Evolutionary conservation across 1,140 invertebrate genomes (phyloP), one percentile per base, ranked within the genome.

Genomic region (Lepidurus couesii): DNA sequence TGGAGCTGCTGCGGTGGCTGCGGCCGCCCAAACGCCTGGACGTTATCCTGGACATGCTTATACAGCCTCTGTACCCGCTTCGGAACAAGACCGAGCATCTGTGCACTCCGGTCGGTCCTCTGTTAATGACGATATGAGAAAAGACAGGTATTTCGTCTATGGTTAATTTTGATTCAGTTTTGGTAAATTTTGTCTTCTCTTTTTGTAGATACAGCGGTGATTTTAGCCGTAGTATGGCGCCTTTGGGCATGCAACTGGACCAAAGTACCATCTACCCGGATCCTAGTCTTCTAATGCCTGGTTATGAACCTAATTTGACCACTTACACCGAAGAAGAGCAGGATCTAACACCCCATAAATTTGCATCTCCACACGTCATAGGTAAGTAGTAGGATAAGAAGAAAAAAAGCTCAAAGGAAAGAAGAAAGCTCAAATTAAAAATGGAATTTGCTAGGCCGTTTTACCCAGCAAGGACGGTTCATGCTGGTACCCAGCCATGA

Each of bases 61-160:
- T 16, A 65, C 53, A 65, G 8, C 13, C 16, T 53, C 44, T 8
- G 65, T 77, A 24, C 44, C 76, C 42, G 76, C 76, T 10, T 79
- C 78, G 0, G 78, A 79, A 47, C 73, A 44, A 5, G 78, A 82
- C 65, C 53, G 91, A 82, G 91, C 88, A 53, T 92, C 91, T 82
- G 90, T 92, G 43, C 92, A 93, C 86, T 94, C 92, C 10, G 92
- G 93, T 53, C 87, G 92, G 77, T 93, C 92, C 85, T 93, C 92
- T 77, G 89, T 90, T 76, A 91, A 90, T 83, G 91, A 90, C 34
- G 88, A 89, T 80, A 83, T 87, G 44, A 82, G 85, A 24, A 88
- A 90, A 78, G 91, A 92, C 82, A 88, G 91, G 92, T 93, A 85
- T 86, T 87, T 87, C 34, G 34, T 34, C 34, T 4, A 34, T 4